These are phyloP conservation scores for Calameuta filiformis DNA, from an alignment of 2,888 invertebrate species.

Conservation along the genomic window DNA sequence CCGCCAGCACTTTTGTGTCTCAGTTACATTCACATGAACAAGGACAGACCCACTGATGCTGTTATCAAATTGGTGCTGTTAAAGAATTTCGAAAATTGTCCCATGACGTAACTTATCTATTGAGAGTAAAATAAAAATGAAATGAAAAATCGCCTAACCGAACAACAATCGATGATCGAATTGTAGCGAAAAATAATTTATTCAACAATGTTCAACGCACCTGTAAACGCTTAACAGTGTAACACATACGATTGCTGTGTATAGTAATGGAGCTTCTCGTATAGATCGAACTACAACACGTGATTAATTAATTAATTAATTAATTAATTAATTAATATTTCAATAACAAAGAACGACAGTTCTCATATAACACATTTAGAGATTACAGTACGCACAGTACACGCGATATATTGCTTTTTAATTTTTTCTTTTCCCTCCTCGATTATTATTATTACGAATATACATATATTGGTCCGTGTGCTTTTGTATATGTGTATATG, in stretches of 20 bases:
- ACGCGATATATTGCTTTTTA: background rate
- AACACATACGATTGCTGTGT: background rate
- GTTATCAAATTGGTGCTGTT: too few relatives aligned
- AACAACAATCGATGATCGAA: background rate
- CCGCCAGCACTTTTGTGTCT: too few relatives aligned
- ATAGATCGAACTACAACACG: background rate
- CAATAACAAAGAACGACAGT: background rate
- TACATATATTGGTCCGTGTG: constrained; percentile 1
- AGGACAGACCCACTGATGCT: too few relatives aligned
- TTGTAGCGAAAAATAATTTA: constrained; percentile 1
- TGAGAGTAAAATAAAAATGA: too few relatives aligned
- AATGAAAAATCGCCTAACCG: background rate
- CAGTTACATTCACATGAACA: too few relatives aligned
- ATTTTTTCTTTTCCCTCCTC: background rate
- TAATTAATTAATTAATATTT: background rate
- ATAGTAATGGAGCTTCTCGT: background rate
- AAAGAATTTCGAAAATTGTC: too few relatives aligned
- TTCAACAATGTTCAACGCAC: background rate
- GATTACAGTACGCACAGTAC: background rate
- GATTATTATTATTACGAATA: background rate
- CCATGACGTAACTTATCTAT: background rate
- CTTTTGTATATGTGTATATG: background rate
- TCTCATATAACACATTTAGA: background rate
- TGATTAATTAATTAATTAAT: background rate
- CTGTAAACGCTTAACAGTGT: background rate